Base-by-base conservation (phyloP, 2,888 invertebrate species). In the Habrosyne pyritoides region DNA sequence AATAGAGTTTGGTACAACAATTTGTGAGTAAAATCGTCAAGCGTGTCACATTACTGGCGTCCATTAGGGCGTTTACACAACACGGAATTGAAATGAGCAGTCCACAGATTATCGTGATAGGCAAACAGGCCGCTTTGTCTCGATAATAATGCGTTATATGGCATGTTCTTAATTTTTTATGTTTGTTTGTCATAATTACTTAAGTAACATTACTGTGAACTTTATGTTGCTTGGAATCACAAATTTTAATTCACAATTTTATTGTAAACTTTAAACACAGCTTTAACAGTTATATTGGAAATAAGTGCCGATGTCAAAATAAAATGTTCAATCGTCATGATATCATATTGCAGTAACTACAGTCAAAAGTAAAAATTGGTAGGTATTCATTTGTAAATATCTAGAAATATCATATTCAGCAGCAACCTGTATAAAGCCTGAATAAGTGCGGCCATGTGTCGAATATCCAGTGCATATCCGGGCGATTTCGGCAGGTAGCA, bases 1-100 rank as follows among this genome's bases (percentile, higher is more conserved):
- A 92, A 92, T 92, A 92, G 91, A 91, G 91, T 91, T 92, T 90
- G 83, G 91, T 91, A 91, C 91, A 86, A 85, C 83, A 90, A 90
- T 91, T 92, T 92, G 91, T 91, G 90, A 90, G 91, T 89, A 89
- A 88, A 91, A 91, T 91, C 92, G 92, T 91, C 92, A 91, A 91
- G 91, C 92, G 92, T 92, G 90, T 91, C 92, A 90, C 92, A 91
- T 92, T 91, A 92, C 91, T 84, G 81, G 83, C 73, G 77, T 81
- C 89, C 91, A 92, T 92, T 92, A 92, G 89, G 90, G 87, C 89
- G 87, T 91, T 91, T 91, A 91, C 87, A 91, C 88, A 91, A 91
- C 89, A 87, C 87, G 86, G 86, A 91, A 91, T 92, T 90, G 91
- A 91, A 91, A 91, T 89, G 87, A 87, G 87, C 87, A 84, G 86